phyloP scores from a whole-genome alignment of 2,888 invertebrate species.

The Plebejus anna region DNA sequence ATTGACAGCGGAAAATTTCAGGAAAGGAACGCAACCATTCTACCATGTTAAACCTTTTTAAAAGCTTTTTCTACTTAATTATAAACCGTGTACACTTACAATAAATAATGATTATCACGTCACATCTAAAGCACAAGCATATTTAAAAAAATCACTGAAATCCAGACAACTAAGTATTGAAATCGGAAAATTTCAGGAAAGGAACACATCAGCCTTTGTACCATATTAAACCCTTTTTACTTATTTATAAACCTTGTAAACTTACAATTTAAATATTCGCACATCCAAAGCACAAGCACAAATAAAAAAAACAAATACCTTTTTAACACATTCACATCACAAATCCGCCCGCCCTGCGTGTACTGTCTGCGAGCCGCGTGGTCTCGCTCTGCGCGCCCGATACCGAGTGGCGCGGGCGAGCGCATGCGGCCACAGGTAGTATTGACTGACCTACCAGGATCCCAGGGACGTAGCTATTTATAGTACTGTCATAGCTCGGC shows the following conservation, averaged over 20 bases:
- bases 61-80: no score
- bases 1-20: background rate
- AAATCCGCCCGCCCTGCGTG: conserved; percentile 10
- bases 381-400: background rate
- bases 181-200: background rate
- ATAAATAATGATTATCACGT: background rate
- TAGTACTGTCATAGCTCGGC: background rate
- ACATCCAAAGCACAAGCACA: background rate
- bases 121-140: no score
- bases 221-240: background rate
- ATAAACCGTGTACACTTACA: background rate
- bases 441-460: conserved; percentile 54
- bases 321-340: background rate
- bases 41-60: background rate
- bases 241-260: background rate
- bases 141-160: background rate
- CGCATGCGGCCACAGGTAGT: conserved; percentile 46
- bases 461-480: conserved; percentile 24
- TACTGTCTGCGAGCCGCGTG: conserved; percentile 1
- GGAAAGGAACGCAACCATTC: background rate
- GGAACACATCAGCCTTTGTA: background rate
- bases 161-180: background rate
- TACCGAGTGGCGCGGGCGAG: background rate
- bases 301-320: conserved; percentile 8
- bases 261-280: no score